Evolutionary conservation across 2,113 vertebrate species (phyloP).

Genomic region (Strigops habroptila): DNA sequence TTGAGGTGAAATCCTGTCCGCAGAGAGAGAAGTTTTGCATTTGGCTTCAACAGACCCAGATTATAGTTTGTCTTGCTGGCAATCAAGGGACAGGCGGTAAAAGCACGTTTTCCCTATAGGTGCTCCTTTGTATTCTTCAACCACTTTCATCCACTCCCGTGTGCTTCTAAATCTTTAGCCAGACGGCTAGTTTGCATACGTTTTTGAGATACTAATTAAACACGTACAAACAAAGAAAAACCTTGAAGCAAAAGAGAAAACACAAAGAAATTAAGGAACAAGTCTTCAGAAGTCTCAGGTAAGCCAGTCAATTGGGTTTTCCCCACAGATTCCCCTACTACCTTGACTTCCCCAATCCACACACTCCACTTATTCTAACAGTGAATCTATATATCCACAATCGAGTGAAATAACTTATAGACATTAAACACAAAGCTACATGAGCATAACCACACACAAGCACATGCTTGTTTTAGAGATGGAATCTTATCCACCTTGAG

Average conservation of each 20-base stretch:
- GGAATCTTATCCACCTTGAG: background rate
- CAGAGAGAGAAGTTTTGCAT: background rate
- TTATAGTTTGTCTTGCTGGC: constrained; percentile 16
- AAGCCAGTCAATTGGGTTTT: constrained; percentile 56
- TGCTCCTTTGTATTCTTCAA: constrained; percentile 54
- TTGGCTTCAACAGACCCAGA: background rate
- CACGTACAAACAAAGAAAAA: constrained; percentile 65
- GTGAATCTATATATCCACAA: background rate
- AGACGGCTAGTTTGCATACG: constrained; percentile 61
- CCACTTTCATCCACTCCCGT: constrained; percentile 59
- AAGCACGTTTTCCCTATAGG: constrained; percentile 55
- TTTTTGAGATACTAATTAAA: constrained; percentile 67
- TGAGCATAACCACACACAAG: background rate
- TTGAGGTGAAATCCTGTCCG: constrained; percentile 11
- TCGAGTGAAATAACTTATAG: background rate
- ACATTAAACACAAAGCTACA: constrained; percentile 13
- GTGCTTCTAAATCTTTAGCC: constrained; percentile 43
- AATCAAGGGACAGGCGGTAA: constrained; percentile 16
- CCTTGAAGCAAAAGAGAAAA: constrained; percentile 54
- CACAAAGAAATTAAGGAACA: constrained; percentile 64
- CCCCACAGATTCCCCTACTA: constrained; percentile 51
- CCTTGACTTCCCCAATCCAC: constrained; percentile 56
- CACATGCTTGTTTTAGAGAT: constrained; percentile 26
- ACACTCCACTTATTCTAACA: constrained; percentile 50
- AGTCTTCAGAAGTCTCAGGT: constrained; percentile 44